phyloP scores from a whole-genome alignment of 2,113 vertebrate genomes.

The Ciconia stormi region DNA sequence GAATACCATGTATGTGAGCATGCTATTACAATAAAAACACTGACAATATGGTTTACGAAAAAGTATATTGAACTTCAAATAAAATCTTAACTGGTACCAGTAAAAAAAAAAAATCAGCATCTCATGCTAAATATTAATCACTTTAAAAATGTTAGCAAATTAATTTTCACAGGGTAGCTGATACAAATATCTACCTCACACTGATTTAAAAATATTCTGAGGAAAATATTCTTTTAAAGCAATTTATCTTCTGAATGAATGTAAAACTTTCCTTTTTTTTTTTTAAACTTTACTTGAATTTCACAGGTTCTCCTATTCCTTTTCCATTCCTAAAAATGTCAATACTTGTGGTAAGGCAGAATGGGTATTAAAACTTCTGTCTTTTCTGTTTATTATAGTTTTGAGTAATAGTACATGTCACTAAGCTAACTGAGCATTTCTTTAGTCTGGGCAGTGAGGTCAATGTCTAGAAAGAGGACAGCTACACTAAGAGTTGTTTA shows the following conservation, averaged over 20 bases:
- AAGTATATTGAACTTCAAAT: neutral
- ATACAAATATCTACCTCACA: neutral
- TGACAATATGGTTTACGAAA: neutral
- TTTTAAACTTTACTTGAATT: neutral
- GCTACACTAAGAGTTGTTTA: neutral
- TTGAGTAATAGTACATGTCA: neutral
- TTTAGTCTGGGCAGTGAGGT: neutral
- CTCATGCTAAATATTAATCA: neutral
- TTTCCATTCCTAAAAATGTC: neutral
- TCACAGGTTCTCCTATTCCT: neutral
- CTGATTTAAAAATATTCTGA: neutral
- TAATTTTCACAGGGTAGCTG: neutral
- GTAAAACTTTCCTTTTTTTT: neutral
- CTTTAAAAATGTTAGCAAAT: neutral
- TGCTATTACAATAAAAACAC: neutral
- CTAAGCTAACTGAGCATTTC: neutral
- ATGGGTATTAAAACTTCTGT: neutral
- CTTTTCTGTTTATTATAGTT: neutral
- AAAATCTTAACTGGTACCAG: neutral
- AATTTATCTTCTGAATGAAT: neutral
- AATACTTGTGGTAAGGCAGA: neutral
- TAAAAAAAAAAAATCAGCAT: neutral
- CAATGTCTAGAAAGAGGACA: neutral
- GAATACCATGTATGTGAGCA: neutral
- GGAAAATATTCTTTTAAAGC: neutral